Evolutionary conservation across 2,888 invertebrate species (phyloP), one percentile per base, ranked within the genome.

Genomic region (Oscheius sp.): DNA sequence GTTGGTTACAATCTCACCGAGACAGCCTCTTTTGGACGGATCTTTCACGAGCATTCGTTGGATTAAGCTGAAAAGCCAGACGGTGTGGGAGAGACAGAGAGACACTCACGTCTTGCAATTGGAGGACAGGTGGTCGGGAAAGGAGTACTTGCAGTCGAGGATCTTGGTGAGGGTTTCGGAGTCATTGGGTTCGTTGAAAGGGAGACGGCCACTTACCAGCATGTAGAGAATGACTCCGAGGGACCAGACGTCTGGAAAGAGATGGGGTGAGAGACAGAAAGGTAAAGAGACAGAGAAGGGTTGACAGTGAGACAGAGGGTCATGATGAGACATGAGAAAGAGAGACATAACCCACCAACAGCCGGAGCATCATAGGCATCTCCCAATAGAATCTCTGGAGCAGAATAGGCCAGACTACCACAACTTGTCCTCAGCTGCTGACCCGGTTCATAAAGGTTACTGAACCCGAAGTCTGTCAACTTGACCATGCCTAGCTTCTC

Each of bases 151-250:
- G 92, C 98, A 98, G 91, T 99, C 98, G 95, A 99, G 96, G 83
- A 99, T 99, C 95, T 96, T 97, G 47, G 96, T 98, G 73, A 99
- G 91, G 0, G 99, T 99, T 92, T 99, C 99, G 88, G 96, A 96
- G 91, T 99, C 99, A 90, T 98, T 99, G 47, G 97, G 96, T 91
- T 98, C 98, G 51, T 79, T 77, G 90, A 99, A 99, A 5, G 99
- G 99, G 50, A 97, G 94, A 89, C 94, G 94, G 5, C 99, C 99
- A 90, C 95, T 96, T 4, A 98, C 97, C 88, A 99, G 92, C 97
- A 99, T 99, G 91, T 95, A 99, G 59, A 99, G 92, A 89, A 99
- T 97, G 21, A 99, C 99, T 75, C 99, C 99, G 75, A 99, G 92
- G 5, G 96, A 97, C 99, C 99, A 99, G 70, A 99, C 95, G 92